phyloP scores from a whole-genome alignment of 2,797 vertebrate species.

The Bradypus variegatus region DNA sequence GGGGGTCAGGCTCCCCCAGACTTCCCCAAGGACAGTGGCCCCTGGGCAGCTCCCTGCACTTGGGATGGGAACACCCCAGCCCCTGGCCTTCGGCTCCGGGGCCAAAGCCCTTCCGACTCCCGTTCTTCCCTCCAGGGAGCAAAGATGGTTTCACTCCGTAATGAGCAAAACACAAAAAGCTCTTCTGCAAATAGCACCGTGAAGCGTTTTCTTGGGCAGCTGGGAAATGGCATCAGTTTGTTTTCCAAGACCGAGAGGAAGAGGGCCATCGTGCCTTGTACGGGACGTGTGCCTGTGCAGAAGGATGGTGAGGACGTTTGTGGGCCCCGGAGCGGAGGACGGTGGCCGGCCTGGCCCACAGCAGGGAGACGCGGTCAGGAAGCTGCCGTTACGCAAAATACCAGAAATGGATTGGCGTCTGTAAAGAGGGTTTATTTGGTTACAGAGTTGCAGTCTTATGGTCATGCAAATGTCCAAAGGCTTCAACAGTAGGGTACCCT shows the following conservation, averaged over 20 bases:
- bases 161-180: not conserved
- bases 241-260: not conserved
- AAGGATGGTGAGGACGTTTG: conserved; percentile 18
- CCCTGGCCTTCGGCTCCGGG: rapidly evolving
- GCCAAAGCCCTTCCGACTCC: rapidly evolving
- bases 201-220: conserved; percentile 41
- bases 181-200: not conserved
- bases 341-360: too few species aligned
- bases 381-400: too few species aligned
- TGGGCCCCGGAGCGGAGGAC: not conserved
- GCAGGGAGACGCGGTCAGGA: too few species aligned
- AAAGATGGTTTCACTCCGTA: not conserved
- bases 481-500: too few species aligned
- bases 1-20: too few species aligned
- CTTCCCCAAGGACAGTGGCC: too few species aligned
- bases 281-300: not conserved
- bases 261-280: not conserved
- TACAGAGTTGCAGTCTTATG: too few species aligned
- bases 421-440: too few species aligned
- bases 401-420: too few species aligned
- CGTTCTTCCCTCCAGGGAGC: not conserved
- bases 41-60: too few species aligned
- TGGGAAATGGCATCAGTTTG: not conserved
- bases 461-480: too few species aligned
- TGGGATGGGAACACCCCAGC: rapidly evolving